Base-by-base conservation (phyloP, 2,888 invertebrate species). In the Pelosia muscerda region DNA sequence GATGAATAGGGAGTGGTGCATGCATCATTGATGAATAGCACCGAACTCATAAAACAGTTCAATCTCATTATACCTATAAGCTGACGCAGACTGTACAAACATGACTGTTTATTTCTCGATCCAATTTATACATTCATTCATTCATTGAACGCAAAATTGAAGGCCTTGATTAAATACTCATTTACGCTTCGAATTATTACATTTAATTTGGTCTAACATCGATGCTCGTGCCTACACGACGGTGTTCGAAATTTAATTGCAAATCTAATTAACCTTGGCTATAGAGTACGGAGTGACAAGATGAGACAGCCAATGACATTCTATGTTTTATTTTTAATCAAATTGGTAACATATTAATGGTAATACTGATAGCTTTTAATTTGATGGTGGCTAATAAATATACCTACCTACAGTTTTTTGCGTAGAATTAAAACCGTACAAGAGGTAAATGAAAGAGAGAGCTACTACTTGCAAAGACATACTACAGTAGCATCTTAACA, bases 31-130 rank as follows among this genome's bases (percentile, higher is more conserved):
- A n/a, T 3, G 19, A 49, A n/a, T 49, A n/a, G 9, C 9, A n/a
- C 0, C n/a, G 9, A 49, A 49, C 9, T 49, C n/a, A 49, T 49
- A 49, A 49, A 49, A n/a, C n/a, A 49, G 49, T 49, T 49, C 9
- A 49, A 49, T 49, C n/a, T 49, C 49, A n/a, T 49, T 49, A n/a
- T n/a, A 49, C 8, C 9, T 2, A 15, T 13, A 38, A n/a, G n/a
- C 1, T 49, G 49, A 49, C 49, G 9, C n/a, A 49, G n/a, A 49
- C 49, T 49, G 9, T 49, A n/a, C n/a, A 49, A 49, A 49, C 49
- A 49, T 49, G 49, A 49, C 49, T n/a, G 49, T n/a, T 49, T n/a
- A 49, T 49, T 49, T 49, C 49, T 49, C 49, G 9, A 49, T 49
- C n/a, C 49, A 49, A 49, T 49, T 49, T 49, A 49, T 3, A 49